A percentile compares a stretch with the other conserved stretches of the same genome.
Evolutionary conservation across 2,888 invertebrate species (phyloP).

Genomic region (Tetragonula carbonaria): DNA sequence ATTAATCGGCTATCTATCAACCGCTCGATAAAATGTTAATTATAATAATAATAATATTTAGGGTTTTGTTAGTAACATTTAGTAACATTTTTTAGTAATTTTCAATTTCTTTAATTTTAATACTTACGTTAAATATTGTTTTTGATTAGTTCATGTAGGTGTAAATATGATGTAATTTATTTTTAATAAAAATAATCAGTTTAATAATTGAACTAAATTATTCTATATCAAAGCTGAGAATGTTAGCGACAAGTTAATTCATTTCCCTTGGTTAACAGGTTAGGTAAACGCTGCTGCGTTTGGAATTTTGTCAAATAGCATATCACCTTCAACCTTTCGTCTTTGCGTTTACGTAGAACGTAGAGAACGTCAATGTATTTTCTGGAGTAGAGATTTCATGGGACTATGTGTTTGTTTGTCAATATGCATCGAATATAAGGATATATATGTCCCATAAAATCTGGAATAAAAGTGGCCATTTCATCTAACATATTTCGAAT

Average conservation of each 20-base stretch:
- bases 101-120: no score
- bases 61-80: no score
- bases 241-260: not conserved
- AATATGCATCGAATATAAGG: slow-evolving; percentile 7
- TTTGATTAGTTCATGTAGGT: no score
- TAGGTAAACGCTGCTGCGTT: not conserved
- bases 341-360: not conserved
- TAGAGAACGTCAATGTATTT: not conserved
- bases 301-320: not conserved
- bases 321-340: not conserved
- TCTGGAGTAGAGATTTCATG: not conserved
- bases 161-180: no score
- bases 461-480: not conserved
- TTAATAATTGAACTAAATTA: no score
- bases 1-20: no score
- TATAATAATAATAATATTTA: no score
- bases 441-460: slow-evolving; percentile 19
- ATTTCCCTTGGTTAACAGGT: not conserved
- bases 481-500: not conserved
- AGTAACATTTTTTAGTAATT: no score
- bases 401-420: not conserved
- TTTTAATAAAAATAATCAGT: no score
- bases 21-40: no score
- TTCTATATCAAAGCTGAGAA: not conserved
- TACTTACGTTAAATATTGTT: no score